Evolutionary conservation across 1,140 invertebrate species (phyloP), one percentile per base, ranked within the genome.

Genomic region (Rhagoletis pomonella): DNA sequence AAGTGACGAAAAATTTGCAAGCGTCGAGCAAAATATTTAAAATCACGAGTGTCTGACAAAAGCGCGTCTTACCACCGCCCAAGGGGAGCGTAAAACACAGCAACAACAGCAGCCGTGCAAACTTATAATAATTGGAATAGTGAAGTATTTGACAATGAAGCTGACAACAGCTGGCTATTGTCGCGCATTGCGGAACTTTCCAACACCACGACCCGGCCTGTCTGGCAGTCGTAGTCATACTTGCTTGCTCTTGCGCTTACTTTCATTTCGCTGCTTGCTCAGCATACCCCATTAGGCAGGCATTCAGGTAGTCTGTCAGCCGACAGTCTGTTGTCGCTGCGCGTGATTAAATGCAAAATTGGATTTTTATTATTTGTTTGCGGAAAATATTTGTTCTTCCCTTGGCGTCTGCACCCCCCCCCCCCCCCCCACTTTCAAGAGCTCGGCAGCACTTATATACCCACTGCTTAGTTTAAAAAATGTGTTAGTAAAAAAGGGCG

Each of bases 351-450:
- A 92, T 92, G 91, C 90, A 90, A 92, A 92, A 92, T 92, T 91
- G 90, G 89, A 92, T 92, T 92, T 92, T 91, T 92, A 92, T 92
- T 92, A 92, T 92, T 92, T 92, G 91, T 92, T 92, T 92, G 91
- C 91, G 89, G 91, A 92, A 91, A 91, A 91, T 90, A 87, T 89
- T 85, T 62, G 29, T 47, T 29, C 55, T 55, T 10, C 67, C n/a
- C 12, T 4, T 14, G 17, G 19, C 73, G n/a, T 55, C 9, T n/a
- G 17, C 67, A 73, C 67, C 44, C n/a, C n/a, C n/a, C n/a, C n/a
- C n/a, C n/a, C n/a, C n/a, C n/a, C n/a, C n/a, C n/a, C n/a, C n/a
- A n/a, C n/a, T n/a, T 29, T 73, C 67, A 73, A 17, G 47, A 62
- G 17, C 17, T 55, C 29, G 7, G 50, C 6, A 19, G 9, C n/a